phyloP scores from a whole-genome alignment of 2,797 vertebrate genomes.

The Acanthis flammea region DNA sequence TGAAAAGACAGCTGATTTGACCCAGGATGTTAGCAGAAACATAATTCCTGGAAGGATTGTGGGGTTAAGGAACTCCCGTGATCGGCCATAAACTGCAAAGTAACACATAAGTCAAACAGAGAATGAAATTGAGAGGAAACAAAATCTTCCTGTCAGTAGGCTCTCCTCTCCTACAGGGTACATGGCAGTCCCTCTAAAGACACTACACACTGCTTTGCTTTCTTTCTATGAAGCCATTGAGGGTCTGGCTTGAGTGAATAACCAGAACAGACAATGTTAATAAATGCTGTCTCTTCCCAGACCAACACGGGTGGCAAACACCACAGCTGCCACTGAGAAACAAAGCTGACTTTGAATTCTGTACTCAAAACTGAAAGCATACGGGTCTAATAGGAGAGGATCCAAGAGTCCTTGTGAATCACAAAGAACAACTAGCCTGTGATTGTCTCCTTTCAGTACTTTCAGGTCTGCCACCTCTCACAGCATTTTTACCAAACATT shows the following conservation, averaged over 20 bases:
- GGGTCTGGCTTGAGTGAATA: neutral
- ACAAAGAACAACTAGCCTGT: neutral
- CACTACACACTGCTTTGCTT: neutral
- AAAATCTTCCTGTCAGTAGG: neutral
- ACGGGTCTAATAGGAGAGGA: neutral
- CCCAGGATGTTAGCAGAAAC: slow-evolving; percentile 29
- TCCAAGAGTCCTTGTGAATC: neutral
- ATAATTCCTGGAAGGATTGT: neutral
- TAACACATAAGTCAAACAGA: neutral
- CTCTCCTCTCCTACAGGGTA: neutral
- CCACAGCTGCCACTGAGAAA: slow-evolving; percentile 4
- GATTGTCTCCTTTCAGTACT: neutral
- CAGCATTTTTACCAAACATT: neutral
- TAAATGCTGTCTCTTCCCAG: neutral
- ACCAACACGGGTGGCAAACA: neutral
- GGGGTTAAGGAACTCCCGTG: neutral
- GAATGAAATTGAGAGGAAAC: neutral
- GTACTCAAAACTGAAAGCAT: neutral
- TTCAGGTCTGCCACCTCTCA: neutral
- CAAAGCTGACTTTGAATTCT: slow-evolving; percentile 24
- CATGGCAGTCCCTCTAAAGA: neutral
- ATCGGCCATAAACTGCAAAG: neutral
- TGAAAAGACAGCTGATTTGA: slow-evolving; percentile 15
- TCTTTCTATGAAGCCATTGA: neutral
- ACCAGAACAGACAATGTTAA: neutral